Percentiles rank a stretch among this genome's conserved stretches.
Evolutionary conservation across 2,113 vertebrate species (phyloP).

Genomic region (Zosterops lateralis): DNA sequence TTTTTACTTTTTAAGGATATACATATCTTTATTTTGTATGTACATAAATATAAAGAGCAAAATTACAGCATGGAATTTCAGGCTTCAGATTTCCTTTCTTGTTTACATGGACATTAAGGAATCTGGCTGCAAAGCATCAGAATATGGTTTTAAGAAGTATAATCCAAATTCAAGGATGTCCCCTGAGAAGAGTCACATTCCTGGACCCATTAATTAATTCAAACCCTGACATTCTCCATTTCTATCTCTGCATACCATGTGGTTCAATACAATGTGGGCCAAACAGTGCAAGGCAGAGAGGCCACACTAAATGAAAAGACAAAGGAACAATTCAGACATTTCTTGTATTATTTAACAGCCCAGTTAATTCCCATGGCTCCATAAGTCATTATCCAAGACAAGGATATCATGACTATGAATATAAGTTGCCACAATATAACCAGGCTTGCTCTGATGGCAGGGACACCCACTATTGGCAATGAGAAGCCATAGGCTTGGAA

Average conservation of each 20-base stretch:
- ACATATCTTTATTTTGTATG: not conserved
- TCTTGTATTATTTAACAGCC: not conserved
- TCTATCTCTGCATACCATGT: not conserved
- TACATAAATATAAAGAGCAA: not conserved
- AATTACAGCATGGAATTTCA: not conserved
- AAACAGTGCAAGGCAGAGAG: not conserved
- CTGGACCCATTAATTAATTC: not conserved
- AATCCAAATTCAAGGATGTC: not conserved
- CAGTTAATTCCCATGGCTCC: not conserved
- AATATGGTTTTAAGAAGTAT: not conserved
- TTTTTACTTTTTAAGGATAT: not conserved
- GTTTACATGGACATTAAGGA: not conserved
- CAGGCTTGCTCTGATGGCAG: not conserved
- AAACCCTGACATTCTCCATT: not conserved
- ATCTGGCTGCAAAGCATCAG: not conserved
- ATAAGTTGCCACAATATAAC: not conserved
- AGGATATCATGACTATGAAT: not conserved
- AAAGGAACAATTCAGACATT: slow-evolving; percentile 26
- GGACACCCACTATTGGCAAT: not conserved
- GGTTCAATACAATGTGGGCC: not conserved
- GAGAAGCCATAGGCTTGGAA: not conserved
- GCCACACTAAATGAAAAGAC: slow-evolving; percentile 9
- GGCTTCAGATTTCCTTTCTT: not conserved
- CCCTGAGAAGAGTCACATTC: not conserved
- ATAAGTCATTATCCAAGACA: not conserved